phyloP scores from a whole-genome alignment of 2,888 invertebrate genomes.

The Colletes collaris region DNA sequence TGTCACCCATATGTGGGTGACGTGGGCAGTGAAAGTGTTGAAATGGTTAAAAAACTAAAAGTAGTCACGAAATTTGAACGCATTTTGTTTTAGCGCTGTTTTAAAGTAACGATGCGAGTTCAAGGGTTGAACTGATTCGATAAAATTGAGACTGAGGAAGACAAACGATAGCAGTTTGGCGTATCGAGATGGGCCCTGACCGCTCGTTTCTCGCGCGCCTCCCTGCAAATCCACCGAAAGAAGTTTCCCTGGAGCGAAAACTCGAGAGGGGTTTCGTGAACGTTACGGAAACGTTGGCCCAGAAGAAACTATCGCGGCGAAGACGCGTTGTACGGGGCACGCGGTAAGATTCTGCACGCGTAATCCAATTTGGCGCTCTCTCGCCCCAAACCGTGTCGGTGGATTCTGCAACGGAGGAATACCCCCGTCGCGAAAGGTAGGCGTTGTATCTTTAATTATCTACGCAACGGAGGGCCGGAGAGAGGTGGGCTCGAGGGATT shows the following conservation, averaged over 20 bases:
- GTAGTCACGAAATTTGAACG: too few species aligned
- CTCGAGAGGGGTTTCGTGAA: slow-evolving; percentile 22
- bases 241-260: slow-evolving; percentile 23
- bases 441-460: slow-evolving; percentile 81
- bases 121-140: too few species aligned
- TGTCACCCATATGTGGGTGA: too few species aligned
- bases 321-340: slow-evolving; percentile 27
- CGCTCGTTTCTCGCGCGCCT: slow-evolving; percentile 28
- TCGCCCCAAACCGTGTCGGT: slow-evolving; percentile 40
- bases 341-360: slow-evolving; percentile 73
- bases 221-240: slow-evolving; percentile 60
- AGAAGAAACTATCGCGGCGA: slow-evolving; percentile 18
- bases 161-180: too few species aligned
- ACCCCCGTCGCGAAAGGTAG: slow-evolving; percentile 58
- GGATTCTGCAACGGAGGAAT: slow-evolving; percentile 33
- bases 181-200: not conserved
- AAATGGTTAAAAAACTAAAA: too few species aligned
- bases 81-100: too few species aligned
- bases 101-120: too few species aligned
- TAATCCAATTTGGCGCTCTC: slow-evolving; percentile 75
- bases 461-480: slow-evolving; percentile 57
- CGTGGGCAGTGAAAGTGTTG: too few species aligned
- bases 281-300: not conserved
- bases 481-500: slow-evolving; percentile 56
- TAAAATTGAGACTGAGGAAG: too few species aligned